Conservation (phyloP, 2,888 invertebrate genomes). For the Cylloceria caligata region DNA sequence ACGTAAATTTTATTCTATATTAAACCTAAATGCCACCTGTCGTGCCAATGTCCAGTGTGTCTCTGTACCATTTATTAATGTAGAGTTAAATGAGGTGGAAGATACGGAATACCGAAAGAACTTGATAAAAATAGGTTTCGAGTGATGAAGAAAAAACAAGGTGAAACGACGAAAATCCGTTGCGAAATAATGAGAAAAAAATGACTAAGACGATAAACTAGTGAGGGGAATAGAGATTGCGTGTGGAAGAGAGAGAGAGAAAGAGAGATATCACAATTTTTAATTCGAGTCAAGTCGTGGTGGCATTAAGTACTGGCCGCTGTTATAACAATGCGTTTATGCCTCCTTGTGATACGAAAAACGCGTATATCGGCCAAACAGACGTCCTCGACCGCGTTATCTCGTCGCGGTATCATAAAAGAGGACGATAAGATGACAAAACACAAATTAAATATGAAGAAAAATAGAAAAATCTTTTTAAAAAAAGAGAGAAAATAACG, state of each 20-base stretch:
- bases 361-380: conserved; percentile 64
- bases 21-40: conserved; percentile 85
- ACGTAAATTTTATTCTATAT: conserved; percentile 85
- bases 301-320: conserved; percentile 75
- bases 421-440: conserved; percentile 47
- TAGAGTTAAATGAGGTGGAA: conserved; percentile 79
- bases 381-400: conserved; percentile 57
- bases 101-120: conserved; percentile 61
- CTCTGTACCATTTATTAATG: conserved; percentile 84
- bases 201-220: conserved; percentile 63
- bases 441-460: conserved; percentile 38
- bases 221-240: conserved; percentile 57
- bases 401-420: conserved; percentile 32
- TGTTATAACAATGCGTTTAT: conserved; percentile 71
- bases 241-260: conserved; percentile 35
- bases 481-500: conserved; percentile 42
- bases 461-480: conserved; percentile 43
- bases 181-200: conserved; percentile 53
- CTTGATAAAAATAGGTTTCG: conserved; percentile 60
- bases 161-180: conserved; percentile 35
- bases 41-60: conserved; percentile 85
- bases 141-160: conserved; percentile 48
- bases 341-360: conserved; percentile 72
- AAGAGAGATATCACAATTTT: conserved; percentile 67
- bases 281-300: conserved; percentile 74